Evolutionary conservation across 1,140 invertebrate genomes (phyloP).

Genomic region (Ephestia elutella): DNA sequence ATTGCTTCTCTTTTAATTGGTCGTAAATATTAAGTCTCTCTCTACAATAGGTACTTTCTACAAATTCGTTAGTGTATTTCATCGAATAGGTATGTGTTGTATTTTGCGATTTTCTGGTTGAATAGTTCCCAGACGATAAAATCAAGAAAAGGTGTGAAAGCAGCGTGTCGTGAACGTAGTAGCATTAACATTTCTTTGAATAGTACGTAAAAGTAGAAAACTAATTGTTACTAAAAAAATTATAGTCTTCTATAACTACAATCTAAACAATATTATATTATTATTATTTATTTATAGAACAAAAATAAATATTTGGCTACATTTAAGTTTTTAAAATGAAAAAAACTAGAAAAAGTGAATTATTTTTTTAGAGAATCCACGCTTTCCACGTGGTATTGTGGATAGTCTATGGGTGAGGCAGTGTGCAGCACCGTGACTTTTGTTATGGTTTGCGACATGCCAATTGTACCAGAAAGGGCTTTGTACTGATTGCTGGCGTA

Average conservation of each 20-base stretch:
- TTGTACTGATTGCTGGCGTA: conserved; percentile 21
- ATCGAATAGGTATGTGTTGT: neutral
- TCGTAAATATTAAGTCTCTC: too few species aligned
- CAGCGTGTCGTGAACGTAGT: neutral
- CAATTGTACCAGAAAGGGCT: conserved; percentile 26
- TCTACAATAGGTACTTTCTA: too few species aligned
- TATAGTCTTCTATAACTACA: too few species aligned
- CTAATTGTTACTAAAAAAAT: neutral
- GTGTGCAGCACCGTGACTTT: conserved; percentile 45
- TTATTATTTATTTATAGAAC: too few species aligned
- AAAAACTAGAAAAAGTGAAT: too few species aligned
- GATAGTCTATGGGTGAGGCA: conserved; percentile 18
- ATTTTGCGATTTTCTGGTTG: conserved; percentile 10
- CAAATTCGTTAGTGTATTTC: too few species aligned
- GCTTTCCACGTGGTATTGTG: neutral
- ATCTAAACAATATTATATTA: too few species aligned
- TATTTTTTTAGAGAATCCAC: too few species aligned
- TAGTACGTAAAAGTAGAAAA: neutral
- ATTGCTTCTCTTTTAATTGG: too few species aligned
- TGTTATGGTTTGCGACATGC: conserved; percentile 39
- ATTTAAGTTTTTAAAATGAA: too few species aligned
- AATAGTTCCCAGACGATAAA: conserved; percentile 7
- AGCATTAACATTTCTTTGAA: neutral
- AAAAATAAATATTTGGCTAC: too few species aligned
- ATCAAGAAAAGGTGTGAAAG: neutral